phyloP scores from a whole-genome alignment of 2,888 invertebrate species.

The Bedellia somnulentella region DNA sequence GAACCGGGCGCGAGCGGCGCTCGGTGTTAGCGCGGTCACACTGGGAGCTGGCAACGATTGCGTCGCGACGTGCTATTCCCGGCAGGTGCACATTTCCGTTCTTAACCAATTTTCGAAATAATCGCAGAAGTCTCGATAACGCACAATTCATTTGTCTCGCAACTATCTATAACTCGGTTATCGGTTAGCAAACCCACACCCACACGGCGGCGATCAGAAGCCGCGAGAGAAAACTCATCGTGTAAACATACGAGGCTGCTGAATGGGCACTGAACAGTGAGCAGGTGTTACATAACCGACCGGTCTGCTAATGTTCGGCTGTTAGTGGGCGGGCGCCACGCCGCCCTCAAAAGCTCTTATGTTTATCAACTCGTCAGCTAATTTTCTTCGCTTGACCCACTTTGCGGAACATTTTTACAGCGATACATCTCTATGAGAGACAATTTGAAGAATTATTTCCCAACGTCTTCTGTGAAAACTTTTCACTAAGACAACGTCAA shows the following conservation, averaged over 20 bases:
- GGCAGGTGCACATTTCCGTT: conserved; percentile 53
- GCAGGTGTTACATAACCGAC: conserved; percentile 23
- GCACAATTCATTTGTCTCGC: conserved; percentile 41
- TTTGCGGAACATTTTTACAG: no score
- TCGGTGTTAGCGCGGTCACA: conserved; percentile 49
- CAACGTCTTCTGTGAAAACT: no score
- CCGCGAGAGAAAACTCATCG: conserved; percentile 14
- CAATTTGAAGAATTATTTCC: no score
- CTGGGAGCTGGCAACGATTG: conserved; percentile 41
- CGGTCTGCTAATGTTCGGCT: no score
- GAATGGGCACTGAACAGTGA: not conserved
- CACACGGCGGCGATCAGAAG: conserved; percentile 17
- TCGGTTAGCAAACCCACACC: conserved; percentile 10
- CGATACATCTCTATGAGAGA: no score
- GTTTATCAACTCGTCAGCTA: no score
- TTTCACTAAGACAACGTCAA: no score
- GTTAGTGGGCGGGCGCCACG: conserved; percentile 41
- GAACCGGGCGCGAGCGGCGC: conserved; percentile 42
- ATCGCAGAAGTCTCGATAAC: conserved; percentile 20
- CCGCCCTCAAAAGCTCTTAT: no score
- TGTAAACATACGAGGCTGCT: conserved; percentile 4
- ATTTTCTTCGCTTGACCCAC: no score
- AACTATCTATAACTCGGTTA: conserved; percentile 17
- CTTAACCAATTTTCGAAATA: conserved; percentile 42
- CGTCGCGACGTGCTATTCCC: conserved; percentile 55